These are phyloP conservation scores for Pherbina coryleti DNA, from an alignment of 2,888 invertebrate species.

Conservation along the genomic window DNA sequence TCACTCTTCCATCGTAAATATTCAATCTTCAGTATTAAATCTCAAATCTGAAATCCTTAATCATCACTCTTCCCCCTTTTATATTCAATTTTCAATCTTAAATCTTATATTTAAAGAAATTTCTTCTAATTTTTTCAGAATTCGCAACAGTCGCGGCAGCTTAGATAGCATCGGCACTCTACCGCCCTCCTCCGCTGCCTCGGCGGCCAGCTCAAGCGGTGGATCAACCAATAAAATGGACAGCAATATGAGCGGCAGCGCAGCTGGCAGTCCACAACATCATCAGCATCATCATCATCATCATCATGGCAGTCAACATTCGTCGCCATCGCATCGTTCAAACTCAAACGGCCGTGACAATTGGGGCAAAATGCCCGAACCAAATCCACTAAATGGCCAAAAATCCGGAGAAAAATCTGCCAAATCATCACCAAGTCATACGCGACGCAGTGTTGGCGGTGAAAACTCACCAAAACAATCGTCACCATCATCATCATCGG, in stretches of 20 bases:
- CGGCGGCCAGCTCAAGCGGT: conserved; percentile 63
- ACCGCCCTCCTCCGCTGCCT: conserved; percentile 64
- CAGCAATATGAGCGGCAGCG: conserved; percentile 41
- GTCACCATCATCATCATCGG: conserved; percentile 53
- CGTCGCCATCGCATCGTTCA: conserved; percentile 51
- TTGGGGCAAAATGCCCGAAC: conserved; percentile 69
- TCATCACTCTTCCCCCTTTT: no score
- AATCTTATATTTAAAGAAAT: no score
- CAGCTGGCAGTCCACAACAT: conserved; percentile 51
- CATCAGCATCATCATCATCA: conserved; percentile 44
- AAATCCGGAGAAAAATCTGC: conserved; percentile 65
- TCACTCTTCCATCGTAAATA: no score
- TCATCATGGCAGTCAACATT: conserved; percentile 32
- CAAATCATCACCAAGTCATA: conserved; percentile 68
- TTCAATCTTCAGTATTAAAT: no score
- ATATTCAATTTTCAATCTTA: no score
- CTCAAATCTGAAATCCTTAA: no score
- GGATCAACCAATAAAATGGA: conserved; percentile 60
- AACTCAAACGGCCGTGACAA: conserved; percentile 65
- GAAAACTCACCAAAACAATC: conserved; percentile 64
- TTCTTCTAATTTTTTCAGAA: conserved; percentile 54
- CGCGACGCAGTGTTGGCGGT: conserved; percentile 62
- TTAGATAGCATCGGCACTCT: conserved; percentile 68
- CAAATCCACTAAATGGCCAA: conserved; percentile 60
- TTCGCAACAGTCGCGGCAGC: conserved; percentile 69